phyloP scores from a whole-genome alignment of 1,140 invertebrate species.

The Orchestia grillus region DNA sequence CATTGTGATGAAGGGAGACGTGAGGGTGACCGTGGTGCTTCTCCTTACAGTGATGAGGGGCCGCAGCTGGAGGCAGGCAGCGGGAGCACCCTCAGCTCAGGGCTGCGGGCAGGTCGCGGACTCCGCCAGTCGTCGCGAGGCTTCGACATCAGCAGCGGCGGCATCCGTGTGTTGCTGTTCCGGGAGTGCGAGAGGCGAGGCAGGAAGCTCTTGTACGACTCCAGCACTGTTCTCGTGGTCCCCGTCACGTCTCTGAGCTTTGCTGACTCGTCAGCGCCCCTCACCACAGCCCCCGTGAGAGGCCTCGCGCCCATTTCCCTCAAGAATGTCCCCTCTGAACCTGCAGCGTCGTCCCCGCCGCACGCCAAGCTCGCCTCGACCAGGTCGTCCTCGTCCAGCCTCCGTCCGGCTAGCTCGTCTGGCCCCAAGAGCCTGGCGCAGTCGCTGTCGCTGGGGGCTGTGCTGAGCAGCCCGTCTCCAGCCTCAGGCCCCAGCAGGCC shows the following conservation, averaged over 20 bases:
- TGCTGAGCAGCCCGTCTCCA: not conserved
- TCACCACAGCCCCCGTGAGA: slow-evolving; percentile 30
- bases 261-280: not conserved
- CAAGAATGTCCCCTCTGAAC: not conserved
- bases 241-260: slow-evolving; percentile 67
- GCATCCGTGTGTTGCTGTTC: slow-evolving; percentile 81
- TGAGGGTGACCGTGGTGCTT: not conserved
- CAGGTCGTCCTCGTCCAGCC: not conserved
- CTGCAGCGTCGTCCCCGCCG: not conserved
- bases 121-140: not conserved
- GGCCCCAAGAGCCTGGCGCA: not conserved
- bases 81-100: not conserved
- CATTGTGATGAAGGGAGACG: not conserved
- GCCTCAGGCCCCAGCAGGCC: not conserved
- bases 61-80: not conserved
- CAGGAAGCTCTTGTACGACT: slow-evolving; percentile 87
- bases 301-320: not conserved
- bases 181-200: slow-evolving; percentile 86
- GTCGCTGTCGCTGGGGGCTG: not conserved
- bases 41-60: not conserved
- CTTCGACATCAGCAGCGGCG: slow-evolving; percentile 44
- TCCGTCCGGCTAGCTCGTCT: not conserved
- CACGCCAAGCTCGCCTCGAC: not conserved
- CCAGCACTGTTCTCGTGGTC: slow-evolving; percentile 79
- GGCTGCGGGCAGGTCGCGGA: not conserved